Evolutionary conservation across 1,140 invertebrate genomes (phyloP).

Genomic region (Xylocopa sonorina): DNA sequence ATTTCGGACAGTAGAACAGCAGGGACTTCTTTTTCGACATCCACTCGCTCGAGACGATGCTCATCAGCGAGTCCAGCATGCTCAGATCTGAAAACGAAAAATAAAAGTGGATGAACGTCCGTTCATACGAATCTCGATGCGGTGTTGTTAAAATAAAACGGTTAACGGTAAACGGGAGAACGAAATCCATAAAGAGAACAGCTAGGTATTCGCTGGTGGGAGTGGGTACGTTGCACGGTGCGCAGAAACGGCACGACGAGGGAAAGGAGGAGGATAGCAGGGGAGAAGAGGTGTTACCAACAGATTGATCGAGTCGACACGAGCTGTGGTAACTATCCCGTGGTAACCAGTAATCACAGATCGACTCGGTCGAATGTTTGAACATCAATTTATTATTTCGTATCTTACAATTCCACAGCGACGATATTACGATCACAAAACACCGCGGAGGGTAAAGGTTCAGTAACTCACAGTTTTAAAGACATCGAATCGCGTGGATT

Average conservation of each 20-base stretch:
- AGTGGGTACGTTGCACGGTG: no score
- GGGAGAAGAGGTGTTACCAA: no score
- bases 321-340: no score
- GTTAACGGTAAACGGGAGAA: no score
- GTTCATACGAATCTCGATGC: not conserved
- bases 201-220: no score
- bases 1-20: constrained; percentile 87
- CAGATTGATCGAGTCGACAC: no score
- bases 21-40: not conserved
- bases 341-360: constrained; percentile 24
- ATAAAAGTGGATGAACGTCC: constrained; percentile 24
- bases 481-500: constrained; percentile 47
- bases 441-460: constrained; percentile 39
- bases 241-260: no score
- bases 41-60: not conserved
- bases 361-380: constrained; percentile 44
- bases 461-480: no score
- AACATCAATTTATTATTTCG: constrained; percentile 69
- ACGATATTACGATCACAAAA: constrained; percentile 62
- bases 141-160: no score
- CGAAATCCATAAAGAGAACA: not conserved
- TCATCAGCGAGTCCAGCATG: constrained; percentile 58
- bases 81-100: constrained; percentile 63
- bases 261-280: no score
- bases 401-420: constrained; percentile 65